phyloP scores from a whole-genome alignment of 2,113 vertebrate species.

The Ivindomyrus marchei region DNA sequence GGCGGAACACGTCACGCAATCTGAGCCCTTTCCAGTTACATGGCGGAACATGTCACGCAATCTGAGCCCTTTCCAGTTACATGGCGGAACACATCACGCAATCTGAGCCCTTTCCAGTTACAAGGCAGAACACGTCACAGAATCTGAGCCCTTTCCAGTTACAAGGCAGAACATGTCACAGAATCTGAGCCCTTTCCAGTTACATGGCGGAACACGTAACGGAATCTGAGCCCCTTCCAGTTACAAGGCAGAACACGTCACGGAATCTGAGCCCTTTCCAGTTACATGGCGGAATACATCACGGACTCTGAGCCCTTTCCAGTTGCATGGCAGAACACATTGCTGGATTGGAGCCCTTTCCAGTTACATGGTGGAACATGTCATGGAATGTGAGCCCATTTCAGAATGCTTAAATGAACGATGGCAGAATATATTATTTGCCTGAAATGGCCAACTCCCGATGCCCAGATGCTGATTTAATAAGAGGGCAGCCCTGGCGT shows the following conservation, averaged over 20 bases:
- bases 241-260: background rate
- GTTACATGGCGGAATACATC: background rate
- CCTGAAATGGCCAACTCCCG: slow-evolving; percentile 16
- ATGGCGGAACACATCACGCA: no score
- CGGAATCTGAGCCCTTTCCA: background rate
- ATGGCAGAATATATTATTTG: slow-evolving; percentile 24
- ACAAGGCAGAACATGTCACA: no score
- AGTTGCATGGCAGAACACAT: background rate
- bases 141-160: no score
- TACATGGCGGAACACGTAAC: no score
- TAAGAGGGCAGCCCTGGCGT: slow-evolving; percentile 12
- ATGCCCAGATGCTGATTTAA: slow-evolving; percentile 27
- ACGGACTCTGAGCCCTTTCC: background rate
- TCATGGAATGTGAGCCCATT: background rate
- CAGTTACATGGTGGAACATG: background rate
- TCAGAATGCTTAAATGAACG: background rate
- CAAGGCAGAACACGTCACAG: no score
- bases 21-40: background rate
- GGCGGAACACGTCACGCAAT: background rate
- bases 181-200: no score
- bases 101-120: no score
- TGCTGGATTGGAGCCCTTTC: background rate
- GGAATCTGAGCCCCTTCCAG: no score
- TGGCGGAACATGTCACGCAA: background rate
- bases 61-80: background rate